phyloP scores from a whole-genome alignment of 37 sponge, comb jelly and placozoan species.

The Ianthella basta region DNA sequence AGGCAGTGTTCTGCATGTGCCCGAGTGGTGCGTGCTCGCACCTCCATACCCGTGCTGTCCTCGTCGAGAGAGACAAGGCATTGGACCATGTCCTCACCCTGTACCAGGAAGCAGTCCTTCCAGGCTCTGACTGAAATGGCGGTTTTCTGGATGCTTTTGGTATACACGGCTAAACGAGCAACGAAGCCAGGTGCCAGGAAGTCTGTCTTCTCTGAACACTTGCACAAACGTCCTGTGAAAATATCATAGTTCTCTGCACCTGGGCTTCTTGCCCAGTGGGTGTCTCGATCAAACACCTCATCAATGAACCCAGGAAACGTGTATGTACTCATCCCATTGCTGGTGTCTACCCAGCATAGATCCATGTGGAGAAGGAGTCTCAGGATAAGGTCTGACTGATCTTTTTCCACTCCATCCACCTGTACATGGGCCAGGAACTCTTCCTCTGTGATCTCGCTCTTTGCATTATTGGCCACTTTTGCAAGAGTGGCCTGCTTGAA shows the following conservation, averaged over 20 bases:
- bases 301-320: conserved; percentile 61
- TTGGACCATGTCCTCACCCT: conserved; percentile 20
- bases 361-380: conserved; percentile 61
- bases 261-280: conserved; percentile 43
- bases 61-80: conserved; percentile 32
- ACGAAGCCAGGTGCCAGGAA: conserved; percentile 76
- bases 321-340: conserved; percentile 19
- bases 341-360: conserved; percentile 51
- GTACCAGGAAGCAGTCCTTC: conserved; percentile 58
- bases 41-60: conserved; percentile 36
- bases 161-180: conserved; percentile 64
- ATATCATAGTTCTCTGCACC: neutral
- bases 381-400: conserved; percentile 50
- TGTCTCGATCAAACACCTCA: neutral
- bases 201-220: conserved; percentile 56
- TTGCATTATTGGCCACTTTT: conserved; percentile 8
- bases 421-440: conserved; percentile 21
- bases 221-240: conserved; percentile 55
- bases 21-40: conserved; percentile 34
- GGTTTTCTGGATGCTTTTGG: neutral
- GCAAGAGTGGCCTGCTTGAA: conserved; percentile 47
- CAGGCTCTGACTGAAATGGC: neutral
- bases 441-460: conserved; percentile 44
- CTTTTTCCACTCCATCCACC: conserved; percentile 23
- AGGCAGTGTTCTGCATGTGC: conserved; percentile 32